phyloP scores from a whole-genome alignment of 2,113 vertebrate genomes.

The Pseudorhombus dupliciocellatus region DNA sequence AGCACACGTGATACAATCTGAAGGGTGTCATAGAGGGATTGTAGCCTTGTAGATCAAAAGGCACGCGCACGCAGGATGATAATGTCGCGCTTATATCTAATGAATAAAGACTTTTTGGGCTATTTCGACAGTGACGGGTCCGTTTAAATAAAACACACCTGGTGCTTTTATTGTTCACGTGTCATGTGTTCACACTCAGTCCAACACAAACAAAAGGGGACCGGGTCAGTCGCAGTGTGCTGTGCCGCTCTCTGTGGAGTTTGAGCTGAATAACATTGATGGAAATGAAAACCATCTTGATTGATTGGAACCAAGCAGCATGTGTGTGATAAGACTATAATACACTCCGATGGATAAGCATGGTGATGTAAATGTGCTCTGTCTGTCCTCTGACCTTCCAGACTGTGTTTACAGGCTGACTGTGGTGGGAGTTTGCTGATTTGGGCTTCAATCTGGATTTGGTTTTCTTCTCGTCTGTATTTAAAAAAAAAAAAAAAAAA shows the following conservation, averaged over 20 bases:
- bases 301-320: constrained; percentile 31
- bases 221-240: constrained; percentile 16
- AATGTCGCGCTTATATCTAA: background rate
- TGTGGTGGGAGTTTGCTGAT: constrained; percentile 4
- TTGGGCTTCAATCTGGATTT: background rate
- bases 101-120: background rate
- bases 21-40: background rate
- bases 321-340: constrained; percentile 32
- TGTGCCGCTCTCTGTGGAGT: constrained; percentile 3
- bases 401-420: background rate
- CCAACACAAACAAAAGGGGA: constrained; percentile 4
- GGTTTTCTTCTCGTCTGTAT: background rate
- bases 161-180: constrained; percentile 12
- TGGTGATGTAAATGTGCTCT: constrained; percentile 12
- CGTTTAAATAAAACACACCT: constrained; percentile 23
- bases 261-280: background rate
- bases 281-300: constrained; percentile 52
- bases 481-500: background rate
- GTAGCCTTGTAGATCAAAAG: background rate
- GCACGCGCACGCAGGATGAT: background rate
- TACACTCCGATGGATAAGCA: background rate
- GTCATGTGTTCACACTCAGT: background rate
- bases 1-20: background rate
- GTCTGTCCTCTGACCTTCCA: constrained; percentile 7
- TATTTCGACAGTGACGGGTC: background rate